Percentiles rank a stretch among this genome's conserved stretches.
Evolutionary conservation across 2,888 invertebrate genomes (phyloP).

Genomic region (Meiosimyza decipiens): DNA sequence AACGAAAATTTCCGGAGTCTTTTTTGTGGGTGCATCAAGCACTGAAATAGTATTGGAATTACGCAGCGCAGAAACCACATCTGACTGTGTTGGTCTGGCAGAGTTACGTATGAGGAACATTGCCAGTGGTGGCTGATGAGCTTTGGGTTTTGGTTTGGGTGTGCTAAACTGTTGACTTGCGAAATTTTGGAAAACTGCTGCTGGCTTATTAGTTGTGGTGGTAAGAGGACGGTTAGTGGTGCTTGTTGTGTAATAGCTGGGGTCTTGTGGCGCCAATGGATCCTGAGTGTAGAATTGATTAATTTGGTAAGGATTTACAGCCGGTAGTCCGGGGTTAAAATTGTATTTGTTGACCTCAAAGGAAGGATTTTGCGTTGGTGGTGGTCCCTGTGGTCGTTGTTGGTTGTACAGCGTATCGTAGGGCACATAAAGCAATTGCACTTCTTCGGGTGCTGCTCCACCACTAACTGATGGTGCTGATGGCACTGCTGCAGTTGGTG

Average conservation of each 20-base stretch:
- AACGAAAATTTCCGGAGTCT: slow-evolving; percentile 82
- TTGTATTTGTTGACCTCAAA: slow-evolving; percentile 60
- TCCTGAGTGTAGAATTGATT: slow-evolving; percentile 67
- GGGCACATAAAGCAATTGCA: slow-evolving; percentile 85
- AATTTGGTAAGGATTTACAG: slow-evolving; percentile 67
- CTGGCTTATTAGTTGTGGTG: slow-evolving; percentile 59
- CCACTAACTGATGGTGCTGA: slow-evolving; percentile 41
- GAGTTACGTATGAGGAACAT: slow-evolving; percentile 76
- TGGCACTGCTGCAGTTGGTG: slow-evolving; percentile 29
- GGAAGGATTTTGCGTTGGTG: slow-evolving; percentile 45
- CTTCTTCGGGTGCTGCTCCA: slow-evolving; percentile 70
- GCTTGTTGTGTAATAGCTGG: slow-evolving; percentile 53
- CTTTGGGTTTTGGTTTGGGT: slow-evolving; percentile 74
- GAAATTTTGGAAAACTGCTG: slow-evolving; percentile 57
- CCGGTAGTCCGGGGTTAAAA: slow-evolving; percentile 56
- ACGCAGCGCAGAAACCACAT: slow-evolving; percentile 77
- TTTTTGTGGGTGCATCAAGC: slow-evolving; percentile 76
- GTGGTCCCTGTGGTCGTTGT: slow-evolving; percentile 53
- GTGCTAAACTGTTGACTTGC: slow-evolving; percentile 55
- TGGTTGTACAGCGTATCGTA: slow-evolving; percentile 76
- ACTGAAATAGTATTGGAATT: slow-evolving; percentile 81
- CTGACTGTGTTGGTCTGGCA: slow-evolving; percentile 71
- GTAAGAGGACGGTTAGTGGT: slow-evolving; percentile 57
- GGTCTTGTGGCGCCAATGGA: slow-evolving; percentile 50
- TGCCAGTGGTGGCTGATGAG: slow-evolving; percentile 86